Evolutionary conservation across 2,888 invertebrate genomes (phyloP).

Genomic region (Dusona sp.): DNA sequence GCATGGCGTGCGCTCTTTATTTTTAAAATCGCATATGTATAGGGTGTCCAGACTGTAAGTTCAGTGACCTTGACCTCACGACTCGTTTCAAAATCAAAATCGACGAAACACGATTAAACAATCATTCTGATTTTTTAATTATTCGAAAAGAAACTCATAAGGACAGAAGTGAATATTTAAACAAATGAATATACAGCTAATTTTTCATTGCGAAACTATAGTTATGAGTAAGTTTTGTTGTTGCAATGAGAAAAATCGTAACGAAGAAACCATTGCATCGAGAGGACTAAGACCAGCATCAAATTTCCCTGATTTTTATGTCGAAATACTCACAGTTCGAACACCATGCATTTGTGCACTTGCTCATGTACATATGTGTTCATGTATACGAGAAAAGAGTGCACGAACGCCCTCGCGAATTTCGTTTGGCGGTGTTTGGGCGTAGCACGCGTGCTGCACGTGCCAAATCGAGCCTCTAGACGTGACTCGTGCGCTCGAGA

Average conservation of each 20-base stretch:
- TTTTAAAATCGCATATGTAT: slow-evolving; percentile 31
- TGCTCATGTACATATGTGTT: not conserved
- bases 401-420: slow-evolving; percentile 67
- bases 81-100: not conserved
- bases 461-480: slow-evolving; percentile 76
- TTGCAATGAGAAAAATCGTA: not conserved
- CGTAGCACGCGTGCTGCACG: slow-evolving; percentile 82
- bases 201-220: not conserved
- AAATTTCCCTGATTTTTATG: not conserved
- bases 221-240: not conserved
- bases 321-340: not conserved
- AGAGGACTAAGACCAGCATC: not conserved
- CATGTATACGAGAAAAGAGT: slow-evolving; percentile 1
- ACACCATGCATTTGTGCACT: not conserved
- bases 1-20: slow-evolving; percentile 22
- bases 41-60: not conserved
- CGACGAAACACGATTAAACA: not conserved
- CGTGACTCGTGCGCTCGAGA: slow-evolving; percentile 77
- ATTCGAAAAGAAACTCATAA: not conserved
- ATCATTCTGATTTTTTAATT: not conserved
- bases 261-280: not conserved
- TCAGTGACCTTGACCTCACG: not conserved
- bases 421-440: slow-evolving; percentile 80
- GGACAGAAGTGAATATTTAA: not conserved
- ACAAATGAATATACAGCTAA: not conserved